Evolutionary conservation across 2,113 vertebrate genomes (phyloP), one percentile per base, ranked within the genome.

Genomic region (Paedocypris sp.): DNA sequence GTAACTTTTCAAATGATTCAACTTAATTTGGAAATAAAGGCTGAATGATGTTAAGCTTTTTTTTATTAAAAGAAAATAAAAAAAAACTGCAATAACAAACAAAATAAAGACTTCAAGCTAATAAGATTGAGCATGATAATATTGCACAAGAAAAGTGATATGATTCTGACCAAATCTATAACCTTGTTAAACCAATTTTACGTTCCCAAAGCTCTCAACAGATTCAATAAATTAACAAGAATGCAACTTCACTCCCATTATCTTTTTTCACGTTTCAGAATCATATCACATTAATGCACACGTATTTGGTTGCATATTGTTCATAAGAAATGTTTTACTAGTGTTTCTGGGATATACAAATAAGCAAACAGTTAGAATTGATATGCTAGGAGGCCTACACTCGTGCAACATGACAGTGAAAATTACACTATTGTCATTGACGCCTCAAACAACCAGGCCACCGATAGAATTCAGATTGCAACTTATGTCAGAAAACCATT

Each of bases 221-320:
- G 26, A 39, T 33, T 12, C 22, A 50, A 36, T 22, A 67, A 62
- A 45, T 41, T 66, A 9, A 47, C 2, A 19, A 32, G 32, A 53
- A 46, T 48, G 8, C 31, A 41, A 29, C 39, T 61, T 15, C 10
- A 64, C 43, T 64, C 49, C 53, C n/a, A n/a, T 66, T 23, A 60
- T 29, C 70, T 26, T 50, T 56, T 67, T 62, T 71, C 42, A 66
- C 69, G 51, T 74, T 67, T 67, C 76, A 77, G 76, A 85, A 84
- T 69, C 76, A 72, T 75, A 73, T 80, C 69, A 75, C 75, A 75
- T 81, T 79, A 87, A 87, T 85, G 84, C 85, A 86, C 83, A 85
- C 83, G 83, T 85, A 85, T 87, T 86, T 86, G 85, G 86, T 88
- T 88, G 83, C 83, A 84, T 88, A 87, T 83, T 81, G 75, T 82